A percentile compares a stretch with the other conserved stretches of the same genome.
These are phyloP conservation scores for Chondrilla cf. caribensis DNA, from an alignment of 37 sponge, comb jelly and placozoan species.

Conservation along the genomic window DNA sequence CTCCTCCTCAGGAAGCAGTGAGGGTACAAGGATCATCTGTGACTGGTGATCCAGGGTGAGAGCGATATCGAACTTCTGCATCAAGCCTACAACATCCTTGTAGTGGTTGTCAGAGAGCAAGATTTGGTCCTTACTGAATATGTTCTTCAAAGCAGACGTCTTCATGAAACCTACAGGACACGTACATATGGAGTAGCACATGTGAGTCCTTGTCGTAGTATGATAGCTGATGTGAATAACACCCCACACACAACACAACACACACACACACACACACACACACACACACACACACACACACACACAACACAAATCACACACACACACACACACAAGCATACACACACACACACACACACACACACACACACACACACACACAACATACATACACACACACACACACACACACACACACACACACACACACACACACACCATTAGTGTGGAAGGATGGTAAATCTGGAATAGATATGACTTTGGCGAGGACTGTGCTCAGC, in stretches of 20 bases:
- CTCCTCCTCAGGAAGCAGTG: slow-evolving; percentile 69
- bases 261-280: neutral
- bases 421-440: slow-evolving; percentile 34
- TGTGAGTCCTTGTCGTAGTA: neutral
- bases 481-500: slow-evolving; percentile 67
- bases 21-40: slow-evolving; percentile 62
- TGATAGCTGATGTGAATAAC: neutral
- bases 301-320: no score
- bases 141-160: slow-evolving; percentile 16
- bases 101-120: neutral
- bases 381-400: no score
- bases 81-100: slow-evolving; percentile 40
- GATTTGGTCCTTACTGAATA: slow-evolving; percentile 23
- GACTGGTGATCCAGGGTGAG: slow-evolving; percentile 39
- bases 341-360: no score
- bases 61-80: slow-evolving; percentile 84
- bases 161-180: slow-evolving; percentile 66
- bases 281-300: no score
- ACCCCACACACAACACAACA: neutral
- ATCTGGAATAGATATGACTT: slow-evolving; percentile 53
- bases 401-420: no score
- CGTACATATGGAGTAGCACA: no score
- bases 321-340: no score
- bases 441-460: slow-evolving; percentile 48
- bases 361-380: no score